Conservation (phyloP, 1,140 invertebrate species). For the Frieseomelitta varia region DNA sequence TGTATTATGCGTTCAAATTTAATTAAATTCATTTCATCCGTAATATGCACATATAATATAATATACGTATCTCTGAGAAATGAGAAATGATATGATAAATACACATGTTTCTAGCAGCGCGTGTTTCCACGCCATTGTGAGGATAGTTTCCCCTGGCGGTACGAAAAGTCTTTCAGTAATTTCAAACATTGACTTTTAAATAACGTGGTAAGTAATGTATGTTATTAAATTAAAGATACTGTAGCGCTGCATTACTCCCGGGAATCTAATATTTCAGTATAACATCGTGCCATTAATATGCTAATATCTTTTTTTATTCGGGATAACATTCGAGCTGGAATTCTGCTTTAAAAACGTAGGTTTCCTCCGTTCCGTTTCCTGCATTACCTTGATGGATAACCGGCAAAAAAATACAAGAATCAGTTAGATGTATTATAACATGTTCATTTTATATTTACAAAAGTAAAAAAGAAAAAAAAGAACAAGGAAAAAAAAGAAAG, state of each 20-base stretch:
- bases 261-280: not conserved
- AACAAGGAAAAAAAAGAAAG: too few species aligned
- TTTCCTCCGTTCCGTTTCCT: not conserved
- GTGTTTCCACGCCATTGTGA: too few species aligned
- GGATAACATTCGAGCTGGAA: not conserved
- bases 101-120: too few species aligned
- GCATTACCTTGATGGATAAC: not conserved
- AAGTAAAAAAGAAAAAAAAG: not conserved
- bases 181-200: not conserved
- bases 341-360: not conserved
- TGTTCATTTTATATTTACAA: conserved; percentile 12
- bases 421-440: not conserved
- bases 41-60: too few species aligned
- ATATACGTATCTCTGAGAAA: too few species aligned
- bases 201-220: not conserved
- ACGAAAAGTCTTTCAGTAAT: not conserved
- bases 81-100: too few species aligned
- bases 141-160: too few species aligned
- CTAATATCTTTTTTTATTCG: not conserved
- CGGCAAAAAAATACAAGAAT: not conserved
- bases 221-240: not conserved
- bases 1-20: too few species aligned
- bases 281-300: not conserved
- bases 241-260: not conserved
- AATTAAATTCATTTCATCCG: too few species aligned